A percentile compares a stretch with the other conserved stretches of the same genome.
phyloP scores from a whole-genome alignment of 2,113 vertebrate species.

The Podarcis raffonei region DNA sequence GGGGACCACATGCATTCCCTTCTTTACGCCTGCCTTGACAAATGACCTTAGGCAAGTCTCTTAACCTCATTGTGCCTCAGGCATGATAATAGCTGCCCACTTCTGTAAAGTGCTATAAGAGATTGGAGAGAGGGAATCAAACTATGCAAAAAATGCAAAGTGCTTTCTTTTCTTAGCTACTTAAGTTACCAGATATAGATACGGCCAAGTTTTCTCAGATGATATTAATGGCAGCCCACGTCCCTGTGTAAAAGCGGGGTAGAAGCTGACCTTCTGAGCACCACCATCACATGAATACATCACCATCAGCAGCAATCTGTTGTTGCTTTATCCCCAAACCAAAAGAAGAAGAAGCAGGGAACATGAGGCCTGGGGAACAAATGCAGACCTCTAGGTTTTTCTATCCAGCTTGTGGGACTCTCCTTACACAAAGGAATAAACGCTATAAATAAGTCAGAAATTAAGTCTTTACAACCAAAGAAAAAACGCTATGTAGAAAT shows the following conservation, averaged over 20 bases:
- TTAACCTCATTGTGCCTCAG: background rate
- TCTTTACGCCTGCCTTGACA: background rate
- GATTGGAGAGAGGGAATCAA: background rate
- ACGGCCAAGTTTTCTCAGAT: background rate
- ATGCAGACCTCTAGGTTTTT: too few relatives aligned
- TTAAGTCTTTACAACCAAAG: too few relatives aligned
- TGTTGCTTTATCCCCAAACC: background rate
- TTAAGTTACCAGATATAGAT: background rate
- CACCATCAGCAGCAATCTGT: background rate
- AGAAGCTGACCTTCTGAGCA: background rate
- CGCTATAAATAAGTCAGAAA: too few relatives aligned
- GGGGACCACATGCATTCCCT: background rate
- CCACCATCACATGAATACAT: background rate
- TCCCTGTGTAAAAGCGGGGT: background rate
- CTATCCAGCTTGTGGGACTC: too few relatives aligned
- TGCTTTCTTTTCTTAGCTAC: background rate
- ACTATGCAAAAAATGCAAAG: background rate
- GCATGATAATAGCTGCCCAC: background rate
- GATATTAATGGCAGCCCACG: background rate
- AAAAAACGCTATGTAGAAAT: too few relatives aligned
- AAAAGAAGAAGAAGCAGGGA: too few relatives aligned
- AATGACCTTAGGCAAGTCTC: background rate
- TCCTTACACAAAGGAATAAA: too few relatives aligned
- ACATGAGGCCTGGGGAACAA: too few relatives aligned
- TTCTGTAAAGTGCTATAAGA: slow-evolving; percentile 5